A percentile compares a stretch with the other conserved stretches of the same genome.
Evolutionary conservation across 2,113 vertebrate species (phyloP).

Genomic region (Corythaeola cristata): DNA sequence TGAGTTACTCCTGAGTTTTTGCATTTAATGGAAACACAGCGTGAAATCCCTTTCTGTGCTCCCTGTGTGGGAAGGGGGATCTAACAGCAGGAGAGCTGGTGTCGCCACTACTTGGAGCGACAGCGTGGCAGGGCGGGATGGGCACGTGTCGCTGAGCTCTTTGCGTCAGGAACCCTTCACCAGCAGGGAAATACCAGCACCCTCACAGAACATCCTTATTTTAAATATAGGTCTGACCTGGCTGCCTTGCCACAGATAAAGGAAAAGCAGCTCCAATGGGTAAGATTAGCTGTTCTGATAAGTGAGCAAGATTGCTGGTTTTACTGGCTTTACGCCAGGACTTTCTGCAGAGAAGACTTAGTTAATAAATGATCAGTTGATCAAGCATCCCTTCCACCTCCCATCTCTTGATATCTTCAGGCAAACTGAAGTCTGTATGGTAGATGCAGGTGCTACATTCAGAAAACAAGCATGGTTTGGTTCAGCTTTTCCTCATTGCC

Average conservation of each 20-base stretch:
- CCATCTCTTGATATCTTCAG: background rate
- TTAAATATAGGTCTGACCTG: background rate
- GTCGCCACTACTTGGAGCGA: background rate
- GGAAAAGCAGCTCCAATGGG: background rate
- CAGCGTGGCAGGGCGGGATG: background rate
- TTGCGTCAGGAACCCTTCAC: background rate
- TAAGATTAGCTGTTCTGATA: background rate
- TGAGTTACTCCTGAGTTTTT: conserved; percentile 44
- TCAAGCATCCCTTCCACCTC: background rate
- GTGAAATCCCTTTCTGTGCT: background rate
- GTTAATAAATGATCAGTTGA: background rate
- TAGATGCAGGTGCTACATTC: background rate
- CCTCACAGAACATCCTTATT: background rate
- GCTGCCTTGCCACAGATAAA: background rate
- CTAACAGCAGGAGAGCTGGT: background rate
- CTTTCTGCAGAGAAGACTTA: background rate
- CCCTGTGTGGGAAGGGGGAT: background rate
- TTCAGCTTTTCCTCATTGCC: background rate
- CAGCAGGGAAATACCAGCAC: background rate
- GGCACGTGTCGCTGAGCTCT: background rate
- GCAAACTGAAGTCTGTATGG: background rate
- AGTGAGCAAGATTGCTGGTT: background rate
- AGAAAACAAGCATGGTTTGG: background rate
- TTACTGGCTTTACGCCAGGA: background rate
- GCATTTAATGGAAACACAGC: background rate